Percentiles rank a stretch among this genome's conserved stretches.
Evolutionary conservation across 2,888 invertebrate species (phyloP).

Genomic region (Hypomecis punctinalis): DNA sequence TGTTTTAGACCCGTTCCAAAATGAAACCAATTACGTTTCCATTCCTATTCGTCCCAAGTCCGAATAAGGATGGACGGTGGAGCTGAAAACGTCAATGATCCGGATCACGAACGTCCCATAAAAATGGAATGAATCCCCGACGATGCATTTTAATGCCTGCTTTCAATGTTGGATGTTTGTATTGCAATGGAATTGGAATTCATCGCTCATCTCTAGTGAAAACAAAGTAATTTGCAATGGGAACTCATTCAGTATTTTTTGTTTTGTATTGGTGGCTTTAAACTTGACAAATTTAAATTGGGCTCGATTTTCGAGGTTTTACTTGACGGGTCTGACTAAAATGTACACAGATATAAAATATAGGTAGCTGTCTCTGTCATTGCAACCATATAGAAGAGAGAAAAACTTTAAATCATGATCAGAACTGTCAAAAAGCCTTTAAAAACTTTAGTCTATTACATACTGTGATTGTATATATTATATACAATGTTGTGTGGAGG

Average conservation of each 20-base stretch:
- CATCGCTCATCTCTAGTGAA: conserved; percentile 31
- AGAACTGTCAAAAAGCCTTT: too few relatives aligned
- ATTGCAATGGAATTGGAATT: conserved; percentile 40
- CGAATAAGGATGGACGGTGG: conserved; percentile 33
- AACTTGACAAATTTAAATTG: too few relatives aligned
- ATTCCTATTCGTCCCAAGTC: conserved; percentile 32
- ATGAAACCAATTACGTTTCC: conserved; percentile 33
- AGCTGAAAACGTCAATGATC: conserved; percentile 27
- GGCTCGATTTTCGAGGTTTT: too few relatives aligned
- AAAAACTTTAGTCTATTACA: too few relatives aligned
- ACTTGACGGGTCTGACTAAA: too few relatives aligned
- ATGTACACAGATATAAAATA: too few relatives aligned
- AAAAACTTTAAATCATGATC: too few relatives aligned
- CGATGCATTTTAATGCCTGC: conserved; percentile 47
- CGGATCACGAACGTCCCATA: conserved; percentile 41
- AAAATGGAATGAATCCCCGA: conserved; percentile 42
- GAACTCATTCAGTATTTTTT: neutral
- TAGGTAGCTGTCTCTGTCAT: too few relatives aligned
- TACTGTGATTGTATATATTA: too few relatives aligned
- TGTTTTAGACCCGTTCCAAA: conserved; percentile 11
- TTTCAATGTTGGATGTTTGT: conserved; percentile 35
- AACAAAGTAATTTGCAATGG: conserved; percentile 26
- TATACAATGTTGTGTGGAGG: too few relatives aligned
- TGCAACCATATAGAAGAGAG: too few relatives aligned
- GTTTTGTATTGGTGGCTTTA: too few relatives aligned